A percentile compares a stretch with the other conserved stretches of the same genome.
Conservation (phyloP, 2,113 vertebrate genomes). For the Corydoras maculifer region DNA sequence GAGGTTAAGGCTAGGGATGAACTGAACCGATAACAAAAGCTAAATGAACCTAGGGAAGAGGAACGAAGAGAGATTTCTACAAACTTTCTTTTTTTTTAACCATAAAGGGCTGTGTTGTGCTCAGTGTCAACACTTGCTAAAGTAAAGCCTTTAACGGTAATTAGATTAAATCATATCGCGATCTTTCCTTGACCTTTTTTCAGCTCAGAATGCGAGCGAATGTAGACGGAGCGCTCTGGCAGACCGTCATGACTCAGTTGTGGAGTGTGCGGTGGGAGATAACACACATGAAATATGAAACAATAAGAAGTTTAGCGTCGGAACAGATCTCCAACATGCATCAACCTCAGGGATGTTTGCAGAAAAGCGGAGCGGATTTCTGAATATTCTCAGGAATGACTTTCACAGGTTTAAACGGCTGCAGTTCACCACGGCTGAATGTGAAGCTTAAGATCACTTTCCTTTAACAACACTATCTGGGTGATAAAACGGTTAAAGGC, state of each 20-base stretch:
- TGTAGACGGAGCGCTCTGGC: background rate
- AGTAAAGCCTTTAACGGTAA: conserved; percentile 5
- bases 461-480: conserved; percentile 31
- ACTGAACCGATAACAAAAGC: conserved; percentile 22
- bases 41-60: conserved; percentile 20
- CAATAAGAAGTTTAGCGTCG: conserved; percentile 25
- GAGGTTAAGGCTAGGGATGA: conserved; percentile 21
- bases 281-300: conserved; percentile 34
- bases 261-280: conserved; percentile 17
- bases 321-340: conserved; percentile 25
- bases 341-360: conserved; percentile 12
- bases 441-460: conserved; percentile 29
- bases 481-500: conserved; percentile 29
- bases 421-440: conserved; percentile 20
- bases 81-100: conserved; percentile 1
- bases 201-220: conserved; percentile 6
- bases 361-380: background rate
- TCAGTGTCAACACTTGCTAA: conserved; percentile 1
- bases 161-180: conserved; percentile 7
- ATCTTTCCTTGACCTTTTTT: conserved; percentile 24
- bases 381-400: conserved; percentile 6
- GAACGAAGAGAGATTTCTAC: conserved; percentile 14
- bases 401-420: conserved; percentile 22
- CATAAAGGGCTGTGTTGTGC: background rate
- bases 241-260: conserved; percentile 21